Evolutionary conservation across 2,113 vertebrate genomes (phyloP).

Genomic region (Rhinolophus ferrumequinum): DNA sequence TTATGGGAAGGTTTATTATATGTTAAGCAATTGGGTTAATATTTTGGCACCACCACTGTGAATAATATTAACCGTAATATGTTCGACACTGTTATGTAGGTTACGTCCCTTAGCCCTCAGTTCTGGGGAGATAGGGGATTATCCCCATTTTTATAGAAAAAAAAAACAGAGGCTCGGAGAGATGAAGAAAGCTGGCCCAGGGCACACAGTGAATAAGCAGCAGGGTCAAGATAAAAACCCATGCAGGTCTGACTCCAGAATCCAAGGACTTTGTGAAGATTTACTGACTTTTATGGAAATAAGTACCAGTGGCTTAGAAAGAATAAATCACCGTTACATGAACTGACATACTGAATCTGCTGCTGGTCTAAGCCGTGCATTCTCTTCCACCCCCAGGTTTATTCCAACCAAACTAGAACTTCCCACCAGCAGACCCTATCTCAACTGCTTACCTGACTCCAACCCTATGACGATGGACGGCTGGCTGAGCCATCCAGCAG

Average conservation of each 20-base stretch:
- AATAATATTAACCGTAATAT: neutral
- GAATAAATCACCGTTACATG: neutral
- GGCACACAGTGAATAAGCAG: neutral
- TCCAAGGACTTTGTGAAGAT: neutral
- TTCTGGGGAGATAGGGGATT: neutral
- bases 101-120: neutral
- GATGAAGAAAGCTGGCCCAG: neutral
- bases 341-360: neutral
- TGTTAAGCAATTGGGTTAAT: neutral
- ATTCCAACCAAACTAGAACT: neutral
- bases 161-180: neutral
- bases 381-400: neutral
- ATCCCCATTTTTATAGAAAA: neutral
- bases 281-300: conserved; percentile 11
- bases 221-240: neutral
- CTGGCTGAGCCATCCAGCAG: neutral
- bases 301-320: neutral
- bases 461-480: accelerated
- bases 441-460: neutral
- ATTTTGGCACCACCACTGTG: neutral
- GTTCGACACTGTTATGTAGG: neutral
- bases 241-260: neutral
- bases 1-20: neutral
- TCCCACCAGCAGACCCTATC: conserved; percentile 44
- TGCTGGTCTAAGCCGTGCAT: neutral